Conservation (phyloP, 1,140 invertebrate species). For the Sinella curviseta region DNA sequence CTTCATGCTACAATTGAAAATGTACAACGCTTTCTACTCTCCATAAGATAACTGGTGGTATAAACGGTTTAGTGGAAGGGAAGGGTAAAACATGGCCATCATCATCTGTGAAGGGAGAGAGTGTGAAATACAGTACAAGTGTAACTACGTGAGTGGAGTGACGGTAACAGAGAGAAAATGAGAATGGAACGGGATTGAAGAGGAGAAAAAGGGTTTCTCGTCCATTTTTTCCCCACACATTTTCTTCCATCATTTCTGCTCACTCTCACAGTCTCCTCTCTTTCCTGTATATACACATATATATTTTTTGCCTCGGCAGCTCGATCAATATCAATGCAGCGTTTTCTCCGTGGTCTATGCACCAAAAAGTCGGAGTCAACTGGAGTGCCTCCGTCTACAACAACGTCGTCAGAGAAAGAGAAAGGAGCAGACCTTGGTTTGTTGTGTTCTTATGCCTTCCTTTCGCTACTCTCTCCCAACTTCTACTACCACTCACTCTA, state of each 20-base stretch:
- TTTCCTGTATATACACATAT: neutral
- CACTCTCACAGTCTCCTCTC: neutral
- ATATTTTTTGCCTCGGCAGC: slow-evolving; percentile 8
- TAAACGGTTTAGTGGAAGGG: no score
- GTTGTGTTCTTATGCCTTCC: neutral
- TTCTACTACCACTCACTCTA: neutral
- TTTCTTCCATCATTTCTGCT: neutral
- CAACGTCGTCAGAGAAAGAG: neutral
- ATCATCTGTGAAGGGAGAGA: neutral
- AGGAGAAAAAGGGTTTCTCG: slow-evolving; percentile 19
- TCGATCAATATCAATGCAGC: slow-evolving; percentile 27
- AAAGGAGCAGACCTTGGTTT: neutral
- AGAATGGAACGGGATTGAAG: neutral
- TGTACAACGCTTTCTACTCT: no score
- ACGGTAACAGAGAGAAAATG: neutral
- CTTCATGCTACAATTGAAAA: no score
- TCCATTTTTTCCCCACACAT: neutral
- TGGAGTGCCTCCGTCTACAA: neutral
- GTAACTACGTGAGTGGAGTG: no score
- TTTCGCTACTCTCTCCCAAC: no score
- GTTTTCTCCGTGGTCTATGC: slow-evolving; percentile 23
- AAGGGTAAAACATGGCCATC: neutral
- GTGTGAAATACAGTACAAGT: no score
- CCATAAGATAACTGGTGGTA: no score
- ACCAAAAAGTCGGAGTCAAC: slow-evolving; percentile 21